Percentiles rank a stretch among this genome's conserved stretches.
Evolutionary conservation across 1,140 invertebrate genomes (phyloP).

Genomic region (Leptinotarsa defecta): DNA sequence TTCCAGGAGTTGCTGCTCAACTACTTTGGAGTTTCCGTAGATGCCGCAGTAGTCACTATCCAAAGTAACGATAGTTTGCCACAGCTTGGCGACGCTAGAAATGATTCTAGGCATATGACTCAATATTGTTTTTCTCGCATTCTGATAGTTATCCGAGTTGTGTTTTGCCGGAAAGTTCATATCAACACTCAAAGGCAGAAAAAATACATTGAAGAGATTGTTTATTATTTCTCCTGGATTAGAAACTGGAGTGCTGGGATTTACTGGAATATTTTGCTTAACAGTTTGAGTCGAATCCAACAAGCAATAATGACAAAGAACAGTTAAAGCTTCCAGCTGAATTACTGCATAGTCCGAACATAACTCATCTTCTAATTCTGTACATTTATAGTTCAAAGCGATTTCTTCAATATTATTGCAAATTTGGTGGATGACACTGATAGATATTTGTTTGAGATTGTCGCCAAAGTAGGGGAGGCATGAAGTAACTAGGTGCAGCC

Average conservation of each 20-base stretch:
- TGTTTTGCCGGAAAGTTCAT: constrained; percentile 47
- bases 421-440: constrained; percentile 79
- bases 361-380: constrained; percentile 47
- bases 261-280: constrained; percentile 63
- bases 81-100: constrained; percentile 77
- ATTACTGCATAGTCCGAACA: constrained; percentile 79
- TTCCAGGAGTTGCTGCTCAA: constrained; percentile 80
- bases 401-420: constrained; percentile 80
- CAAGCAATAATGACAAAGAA: constrained; percentile 84
- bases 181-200: constrained; percentile 52
- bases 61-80: constrained; percentile 68
- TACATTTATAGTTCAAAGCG: constrained; percentile 51
- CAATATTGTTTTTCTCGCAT: constrained; percentile 74
- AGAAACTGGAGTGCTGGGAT: constrained; percentile 53
- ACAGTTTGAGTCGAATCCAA: constrained; percentile 72
- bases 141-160: constrained; percentile 61
- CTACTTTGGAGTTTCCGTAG: constrained; percentile 66
- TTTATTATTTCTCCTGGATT: constrained; percentile 77
- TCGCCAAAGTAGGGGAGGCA: constrained; percentile 75
- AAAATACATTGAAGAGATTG: constrained; percentile 81
- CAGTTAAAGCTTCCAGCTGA: constrained; percentile 81
- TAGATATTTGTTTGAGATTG: constrained; percentile 75
- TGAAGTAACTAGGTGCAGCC: constrained; percentile 79
- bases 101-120: constrained; percentile 83
- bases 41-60: constrained; percentile 58